phyloP scores from a whole-genome alignment of 2,797 vertebrate species.

The Heteromormyrus szaboi region DNA sequence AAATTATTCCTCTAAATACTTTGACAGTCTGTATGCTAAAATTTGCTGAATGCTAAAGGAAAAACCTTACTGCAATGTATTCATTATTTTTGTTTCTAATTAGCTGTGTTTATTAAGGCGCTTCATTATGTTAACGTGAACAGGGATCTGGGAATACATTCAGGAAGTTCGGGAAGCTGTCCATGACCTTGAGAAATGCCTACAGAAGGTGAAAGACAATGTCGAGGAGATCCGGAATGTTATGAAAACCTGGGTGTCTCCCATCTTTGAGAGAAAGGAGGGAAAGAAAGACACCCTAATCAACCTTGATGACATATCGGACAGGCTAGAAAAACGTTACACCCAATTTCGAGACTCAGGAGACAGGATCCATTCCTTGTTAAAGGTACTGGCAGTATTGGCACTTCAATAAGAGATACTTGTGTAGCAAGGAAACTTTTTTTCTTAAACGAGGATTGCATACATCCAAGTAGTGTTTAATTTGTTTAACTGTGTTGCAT shows the following conservation, averaged over 20 bases:
- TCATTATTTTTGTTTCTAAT: background rate
- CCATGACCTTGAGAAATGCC: constrained; percentile 68
- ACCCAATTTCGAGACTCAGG: constrained; percentile 66
- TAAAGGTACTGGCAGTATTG: constrained; percentile 61
- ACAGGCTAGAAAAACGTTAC: constrained; percentile 65
- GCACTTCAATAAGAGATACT: background rate
- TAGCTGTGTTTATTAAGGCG: constrained; percentile 10
- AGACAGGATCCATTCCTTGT: constrained; percentile 71
- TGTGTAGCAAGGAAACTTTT: background rate
- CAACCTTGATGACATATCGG: constrained; percentile 68
- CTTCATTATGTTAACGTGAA: constrained; percentile 18
- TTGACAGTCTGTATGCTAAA: background rate
- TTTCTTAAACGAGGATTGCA: background rate
- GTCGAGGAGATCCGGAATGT: constrained; percentile 73
- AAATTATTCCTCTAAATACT: constrained; percentile 11
- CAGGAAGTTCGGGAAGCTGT: constrained; percentile 60
- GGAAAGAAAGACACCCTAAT: constrained; percentile 73
- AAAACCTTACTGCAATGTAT: background rate
- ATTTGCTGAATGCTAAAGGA: background rate
- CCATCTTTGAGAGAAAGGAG: constrained; percentile 79
- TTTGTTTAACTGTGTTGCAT: background rate
- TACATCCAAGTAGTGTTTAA: background rate
- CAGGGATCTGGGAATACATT: constrained; percentile 77
- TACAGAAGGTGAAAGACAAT: constrained; percentile 77
- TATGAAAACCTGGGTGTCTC: constrained; percentile 70